Conservation (phyloP, 2,888 invertebrate genomes). For the Camponotus fellah region DNA sequence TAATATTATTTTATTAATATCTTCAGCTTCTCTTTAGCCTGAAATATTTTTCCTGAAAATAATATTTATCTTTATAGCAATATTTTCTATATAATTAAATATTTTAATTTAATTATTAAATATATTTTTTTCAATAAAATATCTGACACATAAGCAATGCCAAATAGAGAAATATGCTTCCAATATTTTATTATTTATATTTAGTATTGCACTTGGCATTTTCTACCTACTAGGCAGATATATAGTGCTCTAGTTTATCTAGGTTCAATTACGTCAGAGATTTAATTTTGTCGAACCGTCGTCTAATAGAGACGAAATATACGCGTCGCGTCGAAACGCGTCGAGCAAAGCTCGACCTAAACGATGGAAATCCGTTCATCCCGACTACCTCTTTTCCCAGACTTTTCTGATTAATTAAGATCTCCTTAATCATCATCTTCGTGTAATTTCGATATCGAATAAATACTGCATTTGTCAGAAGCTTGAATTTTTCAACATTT, state of each 20-base stretch:
- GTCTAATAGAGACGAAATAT: constrained; percentile 33
- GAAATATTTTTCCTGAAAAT: background rate
- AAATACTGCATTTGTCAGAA: constrained; percentile 11
- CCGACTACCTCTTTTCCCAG: background rate
- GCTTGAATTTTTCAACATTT: constrained; percentile 11
- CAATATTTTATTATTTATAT: constrained; percentile 7
- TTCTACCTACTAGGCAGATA: constrained; percentile 6
- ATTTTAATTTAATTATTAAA: background rate
- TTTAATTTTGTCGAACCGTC: constrained; percentile 59
- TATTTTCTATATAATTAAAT: background rate
- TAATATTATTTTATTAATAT: background rate
- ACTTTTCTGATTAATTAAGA: constrained; percentile 42
- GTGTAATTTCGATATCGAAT: constrained; percentile 23
- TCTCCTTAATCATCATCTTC: constrained; percentile 3
- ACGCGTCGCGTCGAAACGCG: constrained; percentile 20
- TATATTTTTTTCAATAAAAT: background rate
- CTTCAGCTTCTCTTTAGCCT: too few relatives aligned
- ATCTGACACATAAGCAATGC: background rate
- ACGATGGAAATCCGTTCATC: constrained; percentile 26
- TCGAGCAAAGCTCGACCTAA: constrained; percentile 17
- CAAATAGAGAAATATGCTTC: background rate
- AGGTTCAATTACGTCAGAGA: constrained; percentile 50
- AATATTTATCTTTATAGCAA: background rate
- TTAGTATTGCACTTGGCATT: background rate
- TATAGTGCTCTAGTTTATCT: constrained; percentile 21